Evolutionary conservation across 2,888 invertebrate genomes (phyloP).

Genomic region (Chrysopilus asiliformis): DNA sequence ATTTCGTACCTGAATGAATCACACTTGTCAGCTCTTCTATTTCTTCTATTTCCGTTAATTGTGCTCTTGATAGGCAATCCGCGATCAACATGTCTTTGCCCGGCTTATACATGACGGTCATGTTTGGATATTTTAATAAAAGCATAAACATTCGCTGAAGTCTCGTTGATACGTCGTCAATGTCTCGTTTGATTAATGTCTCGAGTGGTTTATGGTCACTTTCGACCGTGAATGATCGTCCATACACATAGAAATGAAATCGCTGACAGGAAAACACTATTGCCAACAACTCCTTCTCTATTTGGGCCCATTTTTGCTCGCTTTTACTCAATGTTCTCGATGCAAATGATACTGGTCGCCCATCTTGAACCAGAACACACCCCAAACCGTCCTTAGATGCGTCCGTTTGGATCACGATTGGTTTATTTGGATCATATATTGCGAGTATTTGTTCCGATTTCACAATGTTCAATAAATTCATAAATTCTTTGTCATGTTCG

Average conservation of each 20-base stretch:
- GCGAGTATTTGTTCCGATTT: constrained; percentile 6
- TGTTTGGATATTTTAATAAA: constrained; percentile 9
- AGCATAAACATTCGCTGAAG: constrained; percentile 8
- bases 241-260: constrained; percentile 8
- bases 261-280: constrained; percentile 4
- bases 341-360: constrained; percentile 15
- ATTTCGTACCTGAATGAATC: constrained; percentile 1
- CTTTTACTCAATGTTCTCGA: constrained; percentile 7
- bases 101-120: constrained; percentile 5
- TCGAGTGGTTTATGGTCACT: constrained; percentile 26
- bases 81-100: constrained; percentile 19
- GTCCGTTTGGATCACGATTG: constrained; percentile 21
- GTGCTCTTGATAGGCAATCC: constrained; percentile 19
- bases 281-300: constrained; percentile 6
- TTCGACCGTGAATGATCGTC: constrained; percentile 19
- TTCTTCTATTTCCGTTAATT: constrained; percentile 4
- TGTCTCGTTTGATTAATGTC: constrained; percentile 6
- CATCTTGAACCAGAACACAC: constrained; percentile 25
- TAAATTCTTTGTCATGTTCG: constrained; percentile 7
- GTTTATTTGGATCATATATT: constrained; percentile 14
- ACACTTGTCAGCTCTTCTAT: constrained; percentile 1
- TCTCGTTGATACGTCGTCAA: constrained; percentile 7
- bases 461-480: too few species aligned
- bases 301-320: constrained; percentile 10
- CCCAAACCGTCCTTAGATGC: too few species aligned